A percentile compares a stretch with the other conserved stretches of the same genome.
These are phyloP conservation scores for Mus caroli DNA, from an alignment of 2,797 vertebrate species.

Conservation along the genomic window DNA sequence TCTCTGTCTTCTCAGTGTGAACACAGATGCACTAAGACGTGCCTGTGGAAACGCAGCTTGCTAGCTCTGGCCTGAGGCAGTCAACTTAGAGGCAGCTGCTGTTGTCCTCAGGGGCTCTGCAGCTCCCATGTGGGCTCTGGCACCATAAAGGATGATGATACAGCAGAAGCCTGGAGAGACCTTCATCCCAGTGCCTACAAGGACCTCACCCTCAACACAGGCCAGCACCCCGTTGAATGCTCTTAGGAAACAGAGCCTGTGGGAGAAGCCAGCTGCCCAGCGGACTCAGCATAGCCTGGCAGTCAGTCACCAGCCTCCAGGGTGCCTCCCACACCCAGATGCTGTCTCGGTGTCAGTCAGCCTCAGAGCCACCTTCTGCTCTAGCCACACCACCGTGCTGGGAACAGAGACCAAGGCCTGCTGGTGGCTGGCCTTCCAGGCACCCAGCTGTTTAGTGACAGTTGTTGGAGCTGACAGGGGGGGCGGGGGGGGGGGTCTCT, in stretches of 20 bases:
- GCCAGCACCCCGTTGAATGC: not conserved
- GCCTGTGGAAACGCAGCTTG: accelerated
- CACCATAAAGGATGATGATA: not conserved
- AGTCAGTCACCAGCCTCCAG: not conserved
- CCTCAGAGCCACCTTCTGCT: not conserved
- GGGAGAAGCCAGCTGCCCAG: not conserved
- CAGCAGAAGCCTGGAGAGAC: not conserved
- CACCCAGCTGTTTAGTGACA: not conserved
- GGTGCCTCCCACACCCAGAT: not conserved
- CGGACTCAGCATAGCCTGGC: not conserved
- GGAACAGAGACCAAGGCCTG: not conserved
- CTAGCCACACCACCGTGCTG: not conserved
- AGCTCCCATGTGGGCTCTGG: not conserved
- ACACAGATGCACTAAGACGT: not conserved
- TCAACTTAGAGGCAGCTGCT: not conserved
- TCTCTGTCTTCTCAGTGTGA: not conserved
- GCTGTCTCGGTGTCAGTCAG: not conserved
- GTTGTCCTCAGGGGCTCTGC: not conserved
- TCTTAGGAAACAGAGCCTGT: not conserved
- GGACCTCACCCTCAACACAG: not conserved
- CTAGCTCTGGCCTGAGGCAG: too few species aligned
- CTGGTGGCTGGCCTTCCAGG: not conserved
- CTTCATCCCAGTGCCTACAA: too few species aligned
- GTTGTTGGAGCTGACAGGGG: not conserved
- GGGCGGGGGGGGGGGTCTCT: not conserved